Conservation (phyloP, 2,113 vertebrate genomes). For the Microtus ochrogaster region DNA sequence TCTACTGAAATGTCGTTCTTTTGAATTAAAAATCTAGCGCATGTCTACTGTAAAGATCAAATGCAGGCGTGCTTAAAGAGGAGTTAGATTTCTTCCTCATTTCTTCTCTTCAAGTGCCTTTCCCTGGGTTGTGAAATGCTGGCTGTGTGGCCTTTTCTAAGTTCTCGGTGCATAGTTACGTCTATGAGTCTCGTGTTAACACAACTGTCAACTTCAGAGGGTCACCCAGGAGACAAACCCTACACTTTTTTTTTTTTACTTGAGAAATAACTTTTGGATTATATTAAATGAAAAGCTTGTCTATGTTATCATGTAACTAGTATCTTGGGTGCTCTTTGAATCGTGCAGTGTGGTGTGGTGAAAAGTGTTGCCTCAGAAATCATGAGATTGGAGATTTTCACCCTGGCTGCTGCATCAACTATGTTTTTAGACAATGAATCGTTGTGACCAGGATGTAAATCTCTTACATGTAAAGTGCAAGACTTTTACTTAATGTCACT, state of each 20-base stretch:
- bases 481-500: neutral
- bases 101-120: neutral
- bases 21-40: neutral
- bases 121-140: neutral
- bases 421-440: neutral
- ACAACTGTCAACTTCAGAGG: neutral
- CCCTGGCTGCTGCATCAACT: neutral
- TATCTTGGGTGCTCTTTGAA: neutral
- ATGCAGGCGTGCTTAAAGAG: neutral
- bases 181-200: neutral
- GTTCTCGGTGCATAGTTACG: neutral
- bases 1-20: neutral
- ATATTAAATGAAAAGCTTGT: neutral
- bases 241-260: neutral
- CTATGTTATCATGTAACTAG: neutral
- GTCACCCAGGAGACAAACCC: neutral
- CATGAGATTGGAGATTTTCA: neutral
- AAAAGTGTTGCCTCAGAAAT: neutral
- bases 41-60: neutral
- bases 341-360: neutral
- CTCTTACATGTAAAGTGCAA: neutral
- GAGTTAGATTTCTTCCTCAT: conserved; percentile 2
- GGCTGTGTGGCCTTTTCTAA: neutral
- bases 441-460: neutral
- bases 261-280: neutral